These are phyloP conservation scores for Gobio occitaniae DNA, from an alignment of 2,797 vertebrate genomes.

Conservation along the genomic window DNA sequence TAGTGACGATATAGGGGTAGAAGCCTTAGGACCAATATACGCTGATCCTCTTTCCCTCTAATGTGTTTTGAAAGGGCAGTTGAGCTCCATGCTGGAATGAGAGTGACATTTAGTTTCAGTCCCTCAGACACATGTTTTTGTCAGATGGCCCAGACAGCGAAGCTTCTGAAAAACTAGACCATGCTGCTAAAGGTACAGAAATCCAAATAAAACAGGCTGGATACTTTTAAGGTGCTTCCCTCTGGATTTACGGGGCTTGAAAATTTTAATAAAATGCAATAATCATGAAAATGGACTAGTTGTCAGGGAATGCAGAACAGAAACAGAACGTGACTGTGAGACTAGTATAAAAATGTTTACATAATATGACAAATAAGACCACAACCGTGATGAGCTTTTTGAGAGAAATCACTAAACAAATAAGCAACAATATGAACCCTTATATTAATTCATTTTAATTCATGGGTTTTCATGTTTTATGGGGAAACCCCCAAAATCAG, in stretches of 20 bases:
- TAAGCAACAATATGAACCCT: background rate
- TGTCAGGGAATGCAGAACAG: background rate
- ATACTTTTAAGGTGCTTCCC: conserved; percentile 1
- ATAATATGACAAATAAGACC: background rate
- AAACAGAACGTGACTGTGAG: too few species aligned
- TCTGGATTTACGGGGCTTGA: background rate
- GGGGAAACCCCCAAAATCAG: too few species aligned
- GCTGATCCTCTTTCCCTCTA: conserved; percentile 53
- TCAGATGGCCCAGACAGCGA: background rate
- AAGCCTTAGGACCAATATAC: conserved; percentile 51
- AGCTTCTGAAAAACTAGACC: conserved; percentile 7
- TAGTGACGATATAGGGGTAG: conserved; percentile 54
- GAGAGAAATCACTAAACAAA: background rate
- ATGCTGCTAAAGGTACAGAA: background rate
- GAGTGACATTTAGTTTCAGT: conserved; percentile 62
- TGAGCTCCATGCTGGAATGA: conserved; percentile 62
- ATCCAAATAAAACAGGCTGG: background rate
- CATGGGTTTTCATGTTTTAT: too few species aligned
- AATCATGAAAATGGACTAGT: conserved; percentile 2
- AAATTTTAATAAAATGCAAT: background rate
- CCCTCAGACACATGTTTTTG: conserved; percentile 54
- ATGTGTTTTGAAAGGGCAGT: conserved; percentile 67
- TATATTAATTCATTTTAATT: background rate
- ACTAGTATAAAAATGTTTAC: too few species aligned
- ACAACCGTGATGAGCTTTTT: background rate